phyloP scores from a whole-genome alignment of 2,888 invertebrate species.

The Troglohyphantes excavatus region DNA sequence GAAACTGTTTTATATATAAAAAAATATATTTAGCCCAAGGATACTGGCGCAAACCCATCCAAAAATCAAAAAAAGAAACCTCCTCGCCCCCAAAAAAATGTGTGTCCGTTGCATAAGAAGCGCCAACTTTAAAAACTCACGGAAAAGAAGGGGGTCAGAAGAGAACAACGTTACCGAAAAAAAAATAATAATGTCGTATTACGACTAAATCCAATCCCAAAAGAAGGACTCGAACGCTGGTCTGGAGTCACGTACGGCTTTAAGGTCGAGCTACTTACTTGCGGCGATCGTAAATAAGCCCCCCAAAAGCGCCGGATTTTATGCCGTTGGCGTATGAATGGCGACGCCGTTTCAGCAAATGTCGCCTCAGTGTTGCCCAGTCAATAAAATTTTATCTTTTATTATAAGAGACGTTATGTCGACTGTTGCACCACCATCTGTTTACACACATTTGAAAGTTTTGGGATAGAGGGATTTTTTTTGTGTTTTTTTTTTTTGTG shows the following conservation, averaged over 20 bases:
- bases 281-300: constrained; percentile 62
- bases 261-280: constrained; percentile 66
- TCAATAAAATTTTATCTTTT: constrained; percentile 74
- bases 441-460: constrained; percentile 62
- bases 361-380: constrained; percentile 41
- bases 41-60: too few species aligned
- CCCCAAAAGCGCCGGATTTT: constrained; percentile 57
- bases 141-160: constrained; percentile 31
- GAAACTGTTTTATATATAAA: too few species aligned
- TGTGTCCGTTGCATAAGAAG: constrained; percentile 42
- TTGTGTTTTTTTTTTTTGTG: too few species aligned
- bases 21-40: too few species aligned
- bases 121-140: constrained; percentile 14
- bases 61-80: neutral
- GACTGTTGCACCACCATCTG: constrained; percentile 69
- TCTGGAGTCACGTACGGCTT: constrained; percentile 44
- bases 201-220: constrained; percentile 71
- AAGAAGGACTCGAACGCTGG: constrained; percentile 41
- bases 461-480: constrained; percentile 18
- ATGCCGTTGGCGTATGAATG: constrained; percentile 62
- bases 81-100: neutral
- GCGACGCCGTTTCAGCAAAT: constrained; percentile 57
- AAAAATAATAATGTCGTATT: constrained; percentile 41
- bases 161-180: constrained; percentile 31
- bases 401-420: constrained; percentile 63